Evolutionary conservation across 2,888 invertebrate genomes (phyloP).

Genomic region (Herminia tarsipennalis): DNA sequence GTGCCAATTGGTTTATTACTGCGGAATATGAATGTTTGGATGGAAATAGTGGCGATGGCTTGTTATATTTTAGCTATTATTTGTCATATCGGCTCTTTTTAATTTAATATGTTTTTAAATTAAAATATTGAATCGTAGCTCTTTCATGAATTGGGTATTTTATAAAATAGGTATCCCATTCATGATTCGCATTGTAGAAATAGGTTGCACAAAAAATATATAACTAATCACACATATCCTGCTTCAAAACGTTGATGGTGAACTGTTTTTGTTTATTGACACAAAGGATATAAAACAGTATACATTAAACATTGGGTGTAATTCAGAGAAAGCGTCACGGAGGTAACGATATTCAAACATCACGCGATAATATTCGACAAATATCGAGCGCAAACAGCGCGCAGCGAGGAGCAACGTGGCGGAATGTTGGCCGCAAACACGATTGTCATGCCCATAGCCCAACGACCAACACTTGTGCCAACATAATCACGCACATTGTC

Average conservation of each 20-base stretch:
- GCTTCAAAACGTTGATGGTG: no score
- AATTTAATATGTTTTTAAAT: no score
- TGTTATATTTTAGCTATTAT: no score
- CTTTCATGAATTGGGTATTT: no score
- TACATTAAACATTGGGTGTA: slow-evolving; percentile 10
- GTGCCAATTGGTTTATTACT: slow-evolving; percentile 37
- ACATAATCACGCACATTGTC: slow-evolving; percentile 63
- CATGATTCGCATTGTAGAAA: no score
- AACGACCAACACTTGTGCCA: slow-evolving; percentile 66
- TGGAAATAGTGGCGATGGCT: not conserved
- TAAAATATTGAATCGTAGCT: no score
- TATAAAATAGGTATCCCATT: no score
- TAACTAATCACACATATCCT: no score
- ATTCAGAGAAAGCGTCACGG: slow-evolving; percentile 36
- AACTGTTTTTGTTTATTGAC: no score
- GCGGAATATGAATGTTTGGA: slow-evolving; percentile 3
- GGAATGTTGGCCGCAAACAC: slow-evolving; percentile 56
- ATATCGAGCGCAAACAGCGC: slow-evolving; percentile 20
- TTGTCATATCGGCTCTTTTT: no score
- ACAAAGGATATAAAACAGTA: not conserved
- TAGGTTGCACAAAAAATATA: no score
- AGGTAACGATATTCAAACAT: slow-evolving; percentile 66
- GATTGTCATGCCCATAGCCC: no score
- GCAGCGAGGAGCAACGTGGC: slow-evolving; percentile 2
- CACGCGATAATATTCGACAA: slow-evolving; percentile 38